Base-by-base conservation (phyloP, 1,140 invertebrate genomes). In the Steinernema khuongi region DNA sequence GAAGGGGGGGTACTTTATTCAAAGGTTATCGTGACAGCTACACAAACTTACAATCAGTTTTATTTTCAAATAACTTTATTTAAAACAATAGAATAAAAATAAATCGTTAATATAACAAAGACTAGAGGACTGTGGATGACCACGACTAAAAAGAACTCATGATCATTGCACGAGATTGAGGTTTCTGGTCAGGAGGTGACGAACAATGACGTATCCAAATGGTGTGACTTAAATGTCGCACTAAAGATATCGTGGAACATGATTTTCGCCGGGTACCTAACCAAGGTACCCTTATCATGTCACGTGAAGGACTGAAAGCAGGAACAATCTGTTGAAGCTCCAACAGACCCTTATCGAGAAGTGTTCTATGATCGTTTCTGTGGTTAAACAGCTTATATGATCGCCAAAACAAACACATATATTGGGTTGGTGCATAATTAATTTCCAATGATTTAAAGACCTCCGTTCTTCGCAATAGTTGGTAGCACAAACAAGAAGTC, bases 71-170 rank as follows among this genome's bases (percentile, higher is more conserved):
- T 30, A 30, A 19, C n/a, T n/a, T n/a, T 22, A 19, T 19, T 29
- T 30, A 68, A 68, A n/a, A 19, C n/a, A 30, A 19, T 68, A 19
- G 67, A 68, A 22, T 33, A 30, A 22, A 18, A 43, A 30, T 70
- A 17, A 18, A 30, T 17, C 26, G 18, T 30, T 32, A 17, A 66
- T n/a, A 43, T 22, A 70, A 31, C 31, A 70, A 31, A 36, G 28
- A 30, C n/a, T 50, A 72, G 2, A 72, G 22, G 50, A 29, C 50
- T 72, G 41, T 72, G 19, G 22, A 50, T 72, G n/a, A 67, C 30
- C 17, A 68, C 18, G 19, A 72, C 50, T 19, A 71, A 36, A 71
- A 72, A n/a, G 1, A n/a, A 33, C 72, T 31, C 68, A 69, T 69
- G 41, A 73, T 31, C 17, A 72, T 7, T 26, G 33, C 29, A 1